Evolutionary conservation across 2,888 invertebrate species (phyloP), one percentile per base, ranked within the genome.

Genomic region (Stenchaetothrips biformis): DNA sequence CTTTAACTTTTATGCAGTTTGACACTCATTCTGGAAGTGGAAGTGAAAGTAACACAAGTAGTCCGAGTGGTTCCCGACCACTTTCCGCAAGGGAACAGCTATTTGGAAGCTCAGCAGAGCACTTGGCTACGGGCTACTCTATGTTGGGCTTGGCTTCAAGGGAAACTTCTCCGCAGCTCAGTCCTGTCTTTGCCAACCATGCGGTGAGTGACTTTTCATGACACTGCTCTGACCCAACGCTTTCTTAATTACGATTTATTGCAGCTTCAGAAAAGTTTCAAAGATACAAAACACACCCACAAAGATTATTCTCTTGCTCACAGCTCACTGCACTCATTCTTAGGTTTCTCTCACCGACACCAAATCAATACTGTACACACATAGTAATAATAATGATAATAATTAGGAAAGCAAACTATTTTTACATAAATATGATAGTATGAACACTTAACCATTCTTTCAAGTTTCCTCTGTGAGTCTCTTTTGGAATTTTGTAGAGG

Each of bases 21-120:
- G 67, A 74, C 11, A 74, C 67, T 7, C 67, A 74, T 9, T 74
- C 67, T 1, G 67, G 67, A 21, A 74, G 67, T 25, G 67, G 67
- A 25, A 74, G 67, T 77, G 86, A 86, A 82, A 86, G 87, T 83
- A 86, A 86, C 47, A 81, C 80, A 49, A 80, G 80, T 48, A 82
- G 82, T 67, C 81, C 81, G 59, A 80, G 77, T 48, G 79, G 79
- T 67, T 81, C 78, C 78, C 83, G 83, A 25, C 82, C 84, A 48
- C 78, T 84, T 84, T 81, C 87, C 83, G 84, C 84, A 83, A 83
- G 86, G 84, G 84, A 87, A 82, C 86, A 85, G 81, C 84, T 86
- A 80, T 86, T 86, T 82, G 86, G 86, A 79, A 83, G 82, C 7
- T n/a, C 67, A 21, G 67, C 67, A 11, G 67, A 74, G 11, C 67